Conservation (phyloP, 64 coral and sea anemone genomes). For the Stichodactyla helianthus region DNA sequence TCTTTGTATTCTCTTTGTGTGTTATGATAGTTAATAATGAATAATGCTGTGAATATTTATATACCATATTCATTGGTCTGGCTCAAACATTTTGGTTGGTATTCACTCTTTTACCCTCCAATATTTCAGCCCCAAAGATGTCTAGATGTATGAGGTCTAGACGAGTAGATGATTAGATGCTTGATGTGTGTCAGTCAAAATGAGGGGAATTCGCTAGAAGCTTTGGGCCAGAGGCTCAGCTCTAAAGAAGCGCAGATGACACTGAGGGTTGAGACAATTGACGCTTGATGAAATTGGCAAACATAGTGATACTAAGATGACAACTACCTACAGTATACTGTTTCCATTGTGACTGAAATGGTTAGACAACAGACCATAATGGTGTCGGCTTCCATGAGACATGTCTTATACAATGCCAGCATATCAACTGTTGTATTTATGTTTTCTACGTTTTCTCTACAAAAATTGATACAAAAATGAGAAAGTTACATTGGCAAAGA, state of each 20-base stretch:
- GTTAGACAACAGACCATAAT: conserved; percentile 11
- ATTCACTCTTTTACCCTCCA: conserved; percentile 33
- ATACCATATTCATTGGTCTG: background rate
- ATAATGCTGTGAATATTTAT: background rate
- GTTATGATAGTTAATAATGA: no score
- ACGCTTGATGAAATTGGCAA: conserved; percentile 1
- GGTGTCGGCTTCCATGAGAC: conserved; percentile 2
- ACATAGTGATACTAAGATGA: conserved; percentile 18
- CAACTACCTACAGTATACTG: conserved; percentile 1
- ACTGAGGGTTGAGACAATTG: conserved; percentile 17
- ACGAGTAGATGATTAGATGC: conserved; percentile 55
- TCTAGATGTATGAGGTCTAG: conserved; percentile 47
- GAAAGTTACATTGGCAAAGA: background rate
- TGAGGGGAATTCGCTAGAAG: conserved; percentile 9
- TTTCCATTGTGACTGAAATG: conserved; percentile 10
- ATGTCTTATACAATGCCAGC: background rate
- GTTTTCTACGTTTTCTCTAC: background rate
- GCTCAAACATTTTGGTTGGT: conserved; percentile 6
- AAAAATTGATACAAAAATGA: background rate
- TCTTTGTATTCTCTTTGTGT: no score
- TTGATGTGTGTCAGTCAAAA: conserved; percentile 40
- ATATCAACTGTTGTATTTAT: background rate
- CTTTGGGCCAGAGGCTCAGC: conserved; percentile 32
- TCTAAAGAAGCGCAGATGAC: conserved; percentile 63
- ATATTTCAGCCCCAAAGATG: conserved; percentile 40